These are phyloP conservation scores for Hypsibius dujardini DNA, from an alignment of 1,140 invertebrate species.

Conservation along the genomic window DNA sequence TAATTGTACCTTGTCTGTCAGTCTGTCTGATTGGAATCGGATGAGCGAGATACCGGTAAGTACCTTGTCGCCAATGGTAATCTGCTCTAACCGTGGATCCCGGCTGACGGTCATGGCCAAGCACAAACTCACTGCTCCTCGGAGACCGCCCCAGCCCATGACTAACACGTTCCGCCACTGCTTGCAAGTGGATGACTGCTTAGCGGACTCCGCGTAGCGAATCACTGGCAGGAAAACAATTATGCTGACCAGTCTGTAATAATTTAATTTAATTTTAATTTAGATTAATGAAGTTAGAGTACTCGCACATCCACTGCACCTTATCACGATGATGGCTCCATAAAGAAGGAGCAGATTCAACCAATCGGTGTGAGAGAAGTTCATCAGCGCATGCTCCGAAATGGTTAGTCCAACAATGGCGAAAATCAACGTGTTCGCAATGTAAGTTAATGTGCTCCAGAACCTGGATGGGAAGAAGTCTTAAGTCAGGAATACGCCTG, in stretches of 20 bases:
- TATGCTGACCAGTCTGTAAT: conserved; percentile 29
- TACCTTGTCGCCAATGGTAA: conserved; percentile 24
- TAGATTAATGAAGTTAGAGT: not conserved
- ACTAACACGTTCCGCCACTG: conserved; percentile 33
- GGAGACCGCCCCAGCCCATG: conserved; percentile 36
- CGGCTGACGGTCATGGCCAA: conserved; percentile 33
- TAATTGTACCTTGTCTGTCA: no score
- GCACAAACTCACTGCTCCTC: conserved; percentile 36
- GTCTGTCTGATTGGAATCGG: no score
- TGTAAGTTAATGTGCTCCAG: not conserved
- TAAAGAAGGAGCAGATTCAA: not conserved
- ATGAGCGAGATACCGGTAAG: not conserved
- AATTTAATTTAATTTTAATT: not conserved
- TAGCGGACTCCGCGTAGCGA: conserved; percentile 27
- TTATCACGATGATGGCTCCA: not conserved
- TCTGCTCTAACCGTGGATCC: conserved; percentile 26
- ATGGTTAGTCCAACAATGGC: conserved; percentile 11
- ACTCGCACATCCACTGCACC: not conserved
- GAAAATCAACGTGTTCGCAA: conserved; percentile 15
- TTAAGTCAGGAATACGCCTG: no score
- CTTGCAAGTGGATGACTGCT: conserved; percentile 29
- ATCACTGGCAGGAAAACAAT: conserved; percentile 33
- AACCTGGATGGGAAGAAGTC: not conserved
- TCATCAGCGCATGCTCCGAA: not conserved
- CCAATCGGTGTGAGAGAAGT: not conserved